phyloP scores from a whole-genome alignment of 2,888 invertebrate genomes.

The Elysia crispata region DNA sequence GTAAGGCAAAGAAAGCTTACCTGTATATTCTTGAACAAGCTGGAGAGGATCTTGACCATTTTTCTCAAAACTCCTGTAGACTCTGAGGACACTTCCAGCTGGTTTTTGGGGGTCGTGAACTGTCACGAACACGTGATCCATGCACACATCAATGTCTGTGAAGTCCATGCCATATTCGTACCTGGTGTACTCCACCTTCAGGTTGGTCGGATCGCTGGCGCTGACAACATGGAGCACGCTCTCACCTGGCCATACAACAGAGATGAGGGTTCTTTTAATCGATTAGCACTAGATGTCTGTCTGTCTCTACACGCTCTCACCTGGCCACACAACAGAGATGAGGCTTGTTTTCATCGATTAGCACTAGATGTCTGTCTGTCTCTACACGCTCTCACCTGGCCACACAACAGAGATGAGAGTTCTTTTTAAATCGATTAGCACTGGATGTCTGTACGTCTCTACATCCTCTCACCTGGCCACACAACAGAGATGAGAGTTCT shows the following conservation, averaged over 20 bases:
- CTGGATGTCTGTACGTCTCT: too few relatives aligned
- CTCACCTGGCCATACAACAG: slow-evolving; percentile 53
- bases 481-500: too few relatives aligned
- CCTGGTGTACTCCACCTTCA: slow-evolving; percentile 48
- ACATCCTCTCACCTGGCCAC: too few relatives aligned
- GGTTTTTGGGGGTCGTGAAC: slow-evolving; percentile 52
- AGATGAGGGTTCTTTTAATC: neutral
- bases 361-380: neutral
- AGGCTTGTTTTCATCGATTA: neutral
- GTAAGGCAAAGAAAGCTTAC: too few relatives aligned
- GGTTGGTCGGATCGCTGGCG: slow-evolving; percentile 55
- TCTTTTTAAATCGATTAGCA: neutral
- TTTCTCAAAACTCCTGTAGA: slow-evolving; percentile 53
- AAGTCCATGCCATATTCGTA: slow-evolving; percentile 53
- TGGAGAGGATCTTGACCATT: slow-evolving; percentile 30
- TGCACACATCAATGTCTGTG: slow-evolving; percentile 67
- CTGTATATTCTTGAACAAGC: slow-evolving; percentile 51
- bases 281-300: neutral
- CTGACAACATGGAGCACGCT: slow-evolving; percentile 61
- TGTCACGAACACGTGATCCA: slow-evolving; percentile 58
- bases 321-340: neutral
- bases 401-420: neutral
- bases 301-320: neutral
- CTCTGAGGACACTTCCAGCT: slow-evolving; percentile 54
- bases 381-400: neutral